phyloP scores from a whole-genome alignment of 1,140 invertebrate species.

The Phenacoccus solenopsis region DNA sequence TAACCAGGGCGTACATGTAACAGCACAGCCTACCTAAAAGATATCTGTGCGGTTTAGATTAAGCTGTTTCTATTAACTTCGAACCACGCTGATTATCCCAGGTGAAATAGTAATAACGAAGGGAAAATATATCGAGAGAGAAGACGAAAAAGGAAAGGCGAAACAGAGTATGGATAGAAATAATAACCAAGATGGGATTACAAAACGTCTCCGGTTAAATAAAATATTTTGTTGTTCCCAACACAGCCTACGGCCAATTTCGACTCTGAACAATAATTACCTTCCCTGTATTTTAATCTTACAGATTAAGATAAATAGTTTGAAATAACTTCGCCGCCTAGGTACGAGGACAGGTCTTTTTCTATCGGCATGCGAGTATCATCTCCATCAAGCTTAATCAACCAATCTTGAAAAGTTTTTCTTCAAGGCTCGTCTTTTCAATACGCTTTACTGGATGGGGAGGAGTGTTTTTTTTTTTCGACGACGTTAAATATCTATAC shows the following conservation, averaged over 20 bases:
- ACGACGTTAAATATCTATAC: too few relatives aligned
- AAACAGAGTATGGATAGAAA: too few relatives aligned
- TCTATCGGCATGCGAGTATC: not conserved
- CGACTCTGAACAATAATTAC: not conserved
- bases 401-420: not conserved
- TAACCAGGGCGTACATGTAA: not conserved
- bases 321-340: not conserved
- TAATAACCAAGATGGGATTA: not conserved
- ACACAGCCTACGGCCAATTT: not conserved
- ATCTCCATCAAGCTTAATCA: constrained; percentile 1
- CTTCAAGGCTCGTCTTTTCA: too few relatives aligned
- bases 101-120: not conserved
- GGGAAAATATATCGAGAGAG: too few relatives aligned
- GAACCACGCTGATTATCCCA: not conserved
- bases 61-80: not conserved
- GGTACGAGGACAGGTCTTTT: not conserved
- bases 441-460: too few relatives aligned
- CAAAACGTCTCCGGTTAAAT: too few relatives aligned
- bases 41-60: not conserved
- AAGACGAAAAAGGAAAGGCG: not conserved
- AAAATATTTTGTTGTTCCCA: not conserved
- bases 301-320: constrained; percentile 3
- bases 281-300: not conserved
- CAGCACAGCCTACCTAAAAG: not conserved
- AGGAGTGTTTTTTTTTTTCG: too few relatives aligned